Percentiles rank a stretch among this genome's conserved stretches.
phyloP scores from a whole-genome alignment of 1,140 invertebrate genomes.

The Drosophila pseudoobscura region DNA sequence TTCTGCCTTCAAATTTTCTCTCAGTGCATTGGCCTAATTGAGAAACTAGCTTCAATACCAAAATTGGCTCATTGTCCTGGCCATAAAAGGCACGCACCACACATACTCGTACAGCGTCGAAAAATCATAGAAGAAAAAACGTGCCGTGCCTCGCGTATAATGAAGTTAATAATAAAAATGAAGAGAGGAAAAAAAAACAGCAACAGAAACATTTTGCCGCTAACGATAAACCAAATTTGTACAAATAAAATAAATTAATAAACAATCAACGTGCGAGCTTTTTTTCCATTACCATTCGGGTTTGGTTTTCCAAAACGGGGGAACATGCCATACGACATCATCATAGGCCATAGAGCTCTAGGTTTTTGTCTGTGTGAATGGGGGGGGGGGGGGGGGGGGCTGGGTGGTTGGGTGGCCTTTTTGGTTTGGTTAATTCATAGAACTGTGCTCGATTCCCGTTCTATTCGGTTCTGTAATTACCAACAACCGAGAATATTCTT shows the following conservation, averaged over 20 bases:
- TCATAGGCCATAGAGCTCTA: slow-evolving; percentile 12
- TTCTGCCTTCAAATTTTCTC: slow-evolving; percentile 15
- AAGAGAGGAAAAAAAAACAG: slow-evolving; percentile 19
- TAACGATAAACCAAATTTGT: slow-evolving; percentile 49
- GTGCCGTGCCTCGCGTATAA: slow-evolving; percentile 60
- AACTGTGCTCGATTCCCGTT: slow-evolving; percentile 16
- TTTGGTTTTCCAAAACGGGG: slow-evolving; percentile 26
- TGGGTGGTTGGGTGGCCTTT: too few relatives aligned
- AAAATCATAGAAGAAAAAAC: slow-evolving; percentile 48
- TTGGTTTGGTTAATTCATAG: slow-evolving; percentile 30
- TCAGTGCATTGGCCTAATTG: slow-evolving; percentile 53
- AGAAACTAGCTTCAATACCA: slow-evolving; percentile 58
- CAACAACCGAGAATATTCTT: slow-evolving; percentile 27
- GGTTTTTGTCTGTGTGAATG: neutral
- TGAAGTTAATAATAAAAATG: slow-evolving; percentile 61
- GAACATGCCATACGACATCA: slow-evolving; percentile 6
- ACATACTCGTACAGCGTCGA: slow-evolving; percentile 11
- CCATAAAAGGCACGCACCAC: slow-evolving; percentile 62
- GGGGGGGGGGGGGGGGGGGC: neutral
- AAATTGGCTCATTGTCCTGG: slow-evolving; percentile 60
- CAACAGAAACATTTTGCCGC: slow-evolving; percentile 25
- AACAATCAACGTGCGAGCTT: slow-evolving; percentile 58
- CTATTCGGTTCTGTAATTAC: too few relatives aligned
- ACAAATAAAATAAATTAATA: slow-evolving; percentile 57
- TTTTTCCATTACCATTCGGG: slow-evolving; percentile 1